These are phyloP conservation scores for Murina feae DNA, from an alignment of 2,113 vertebrate genomes.

Conservation along the genomic window DNA sequence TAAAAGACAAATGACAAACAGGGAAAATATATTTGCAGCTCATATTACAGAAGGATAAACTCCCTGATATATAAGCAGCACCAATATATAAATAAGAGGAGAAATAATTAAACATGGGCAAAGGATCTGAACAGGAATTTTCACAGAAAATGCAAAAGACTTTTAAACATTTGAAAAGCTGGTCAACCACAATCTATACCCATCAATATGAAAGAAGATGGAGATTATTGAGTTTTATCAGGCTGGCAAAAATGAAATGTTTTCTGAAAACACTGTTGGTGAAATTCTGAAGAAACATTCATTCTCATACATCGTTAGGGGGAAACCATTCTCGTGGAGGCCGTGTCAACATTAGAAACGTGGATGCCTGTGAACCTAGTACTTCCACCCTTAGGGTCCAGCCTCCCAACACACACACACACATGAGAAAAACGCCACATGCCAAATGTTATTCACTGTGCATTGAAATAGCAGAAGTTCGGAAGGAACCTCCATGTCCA, in stretches of 20 bases:
- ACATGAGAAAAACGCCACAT: neutral
- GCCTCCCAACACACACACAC: neutral
- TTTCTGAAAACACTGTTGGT: neutral
- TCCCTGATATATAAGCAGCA: neutral
- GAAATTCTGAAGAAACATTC: neutral
- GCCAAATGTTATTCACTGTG: rapidly evolving
- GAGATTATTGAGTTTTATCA: neutral
- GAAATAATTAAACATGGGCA: neutral
- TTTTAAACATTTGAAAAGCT: neutral
- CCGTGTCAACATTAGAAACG: neutral
- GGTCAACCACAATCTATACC: neutral
- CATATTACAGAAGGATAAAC: neutral
- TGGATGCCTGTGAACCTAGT: neutral
- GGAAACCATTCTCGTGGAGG: neutral
- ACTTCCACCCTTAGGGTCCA: neutral
- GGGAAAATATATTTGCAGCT: neutral
- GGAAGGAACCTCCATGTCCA: neutral
- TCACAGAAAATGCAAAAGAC: neutral
- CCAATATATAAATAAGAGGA: neutral
- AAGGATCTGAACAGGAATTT: neutral
- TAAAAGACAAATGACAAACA: neutral
- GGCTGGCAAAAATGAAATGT: neutral
- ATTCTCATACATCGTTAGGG: neutral
- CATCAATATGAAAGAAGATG: neutral
- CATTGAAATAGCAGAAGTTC: neutral